A percentile compares a stretch with the other conserved stretches of the same genome.
Conservation (phyloP, 2,113 vertebrate species). For the Gymnocephalus cernua region DNA sequence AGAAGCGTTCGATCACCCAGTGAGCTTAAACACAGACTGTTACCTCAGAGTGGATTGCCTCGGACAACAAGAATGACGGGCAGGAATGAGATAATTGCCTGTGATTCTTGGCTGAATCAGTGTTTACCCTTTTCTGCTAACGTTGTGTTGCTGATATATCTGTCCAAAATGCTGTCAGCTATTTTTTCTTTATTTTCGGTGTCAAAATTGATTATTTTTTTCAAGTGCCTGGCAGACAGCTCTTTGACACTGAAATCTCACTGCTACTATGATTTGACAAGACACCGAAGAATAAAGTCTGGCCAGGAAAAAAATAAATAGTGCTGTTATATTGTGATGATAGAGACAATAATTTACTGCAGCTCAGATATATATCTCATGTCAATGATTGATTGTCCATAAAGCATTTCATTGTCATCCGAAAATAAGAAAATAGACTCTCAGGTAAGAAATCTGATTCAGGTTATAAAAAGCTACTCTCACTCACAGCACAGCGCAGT, state of each 20-base stretch:
- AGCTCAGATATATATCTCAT: background rate
- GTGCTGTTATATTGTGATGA: conserved; percentile 6
- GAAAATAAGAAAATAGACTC: no score
- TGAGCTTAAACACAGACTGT: conserved; percentile 69
- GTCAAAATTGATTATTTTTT: conserved; percentile 48
- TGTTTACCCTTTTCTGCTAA: conserved; percentile 39
- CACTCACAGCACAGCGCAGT: no score
- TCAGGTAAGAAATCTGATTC: no score
- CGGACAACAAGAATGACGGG: conserved; percentile 51
- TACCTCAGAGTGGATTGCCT: conserved; percentile 43
- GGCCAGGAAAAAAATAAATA: conserved; percentile 11
- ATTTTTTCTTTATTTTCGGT: conserved; percentile 1
- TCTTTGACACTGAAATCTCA: conserved; percentile 22
- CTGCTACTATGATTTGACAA: conserved; percentile 30
- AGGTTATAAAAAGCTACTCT: no score
- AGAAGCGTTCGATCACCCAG: conserved; percentile 67
- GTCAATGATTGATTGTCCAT: no score
- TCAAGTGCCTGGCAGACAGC: conserved; percentile 17
- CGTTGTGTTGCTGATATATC: conserved; percentile 28
- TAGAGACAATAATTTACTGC: background rate
- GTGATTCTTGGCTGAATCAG: conserved; percentile 44
- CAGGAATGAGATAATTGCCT: conserved; percentile 51
- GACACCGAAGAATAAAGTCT: conserved; percentile 21
- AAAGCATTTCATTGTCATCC: no score
- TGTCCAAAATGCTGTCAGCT: conserved; percentile 19